Evolutionary conservation across 1,140 invertebrate genomes (phyloP).

Genomic region (Drosophila simulans): DNA sequence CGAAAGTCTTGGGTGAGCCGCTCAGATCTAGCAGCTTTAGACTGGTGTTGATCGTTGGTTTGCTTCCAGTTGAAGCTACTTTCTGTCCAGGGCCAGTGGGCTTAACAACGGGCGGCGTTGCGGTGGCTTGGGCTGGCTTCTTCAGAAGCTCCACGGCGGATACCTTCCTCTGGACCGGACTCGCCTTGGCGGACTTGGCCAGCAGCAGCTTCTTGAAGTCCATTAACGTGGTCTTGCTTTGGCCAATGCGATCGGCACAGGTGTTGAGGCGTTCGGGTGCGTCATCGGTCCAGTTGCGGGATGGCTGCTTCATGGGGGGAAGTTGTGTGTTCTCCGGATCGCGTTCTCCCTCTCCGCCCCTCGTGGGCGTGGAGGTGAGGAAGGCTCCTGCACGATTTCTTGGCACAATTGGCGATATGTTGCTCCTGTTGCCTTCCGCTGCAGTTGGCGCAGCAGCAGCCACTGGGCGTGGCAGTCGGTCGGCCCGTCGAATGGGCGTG

Average conservation of each 20-base stretch:
- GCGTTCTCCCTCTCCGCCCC: constrained; percentile 3
- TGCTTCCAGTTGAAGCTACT: constrained; percentile 34
- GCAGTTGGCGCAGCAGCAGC: constrained; percentile 14
- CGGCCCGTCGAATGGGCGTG: constrained; percentile 78
- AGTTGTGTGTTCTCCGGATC: constrained; percentile 36
- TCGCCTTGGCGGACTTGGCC: constrained; percentile 86
- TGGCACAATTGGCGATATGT: constrained; percentile 88
- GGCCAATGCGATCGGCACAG: constrained; percentile 86
- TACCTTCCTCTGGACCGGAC: constrained; percentile 86
- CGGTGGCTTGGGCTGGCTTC: constrained; percentile 82
- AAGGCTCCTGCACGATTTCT: constrained; percentile 84
- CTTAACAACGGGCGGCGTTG: constrained; percentile 5
- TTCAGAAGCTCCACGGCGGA: constrained; percentile 94
- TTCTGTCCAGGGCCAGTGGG: constrained; percentile 14
- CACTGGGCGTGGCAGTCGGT: constrained; percentile 68
- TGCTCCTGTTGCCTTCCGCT: constrained; percentile 54
- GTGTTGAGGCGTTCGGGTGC: constrained; percentile 86
- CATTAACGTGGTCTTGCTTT: constrained; percentile 89
- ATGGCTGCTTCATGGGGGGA: constrained; percentile 73
- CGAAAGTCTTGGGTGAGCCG: constrained; percentile 88
- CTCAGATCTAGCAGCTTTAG: constrained; percentile 86
- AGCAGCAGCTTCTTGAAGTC: constrained; percentile 93
- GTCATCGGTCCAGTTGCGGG: constrained; percentile 76
- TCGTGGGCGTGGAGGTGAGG: constrained; percentile 86
- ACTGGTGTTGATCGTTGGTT: constrained; percentile 80